These are phyloP conservation scores for Lagria hirta DNA, from an alignment of 2,888 invertebrate genomes.

Conservation along the genomic window DNA sequence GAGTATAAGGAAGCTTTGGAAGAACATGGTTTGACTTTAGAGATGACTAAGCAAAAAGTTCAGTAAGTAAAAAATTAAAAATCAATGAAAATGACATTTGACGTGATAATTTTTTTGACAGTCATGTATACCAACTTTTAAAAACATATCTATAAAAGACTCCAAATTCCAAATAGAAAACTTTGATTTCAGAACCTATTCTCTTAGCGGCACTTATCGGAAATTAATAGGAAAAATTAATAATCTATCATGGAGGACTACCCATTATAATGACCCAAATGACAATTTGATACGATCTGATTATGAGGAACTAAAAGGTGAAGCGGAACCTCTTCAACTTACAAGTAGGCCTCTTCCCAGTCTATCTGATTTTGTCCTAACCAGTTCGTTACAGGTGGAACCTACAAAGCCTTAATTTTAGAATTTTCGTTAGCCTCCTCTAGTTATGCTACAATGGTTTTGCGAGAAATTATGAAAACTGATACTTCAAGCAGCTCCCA, in stretches of 20 bases:
- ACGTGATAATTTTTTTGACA: no score
- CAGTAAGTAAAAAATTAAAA: constrained; percentile 59
- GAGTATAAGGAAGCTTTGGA: constrained; percentile 75
- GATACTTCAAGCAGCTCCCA: constrained; percentile 74
- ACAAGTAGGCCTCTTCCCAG: constrained; percentile 45
- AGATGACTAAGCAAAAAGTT: constrained; percentile 69
- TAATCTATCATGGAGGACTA: constrained; percentile 68
- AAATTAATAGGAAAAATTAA: constrained; percentile 66
- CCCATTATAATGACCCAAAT: constrained; percentile 68
- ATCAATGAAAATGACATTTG: not conserved
- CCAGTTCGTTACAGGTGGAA: constrained; percentile 58
- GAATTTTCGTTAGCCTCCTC: constrained; percentile 79
- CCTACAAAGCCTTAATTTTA: constrained; percentile 73
- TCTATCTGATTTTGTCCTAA: constrained; percentile 27
- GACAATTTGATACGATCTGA: constrained; percentile 79
- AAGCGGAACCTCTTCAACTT: constrained; percentile 48
- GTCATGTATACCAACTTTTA: not conserved
- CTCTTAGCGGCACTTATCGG: constrained; percentile 82
- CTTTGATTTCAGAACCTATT: constrained; percentile 67
- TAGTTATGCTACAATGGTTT: constrained; percentile 95
- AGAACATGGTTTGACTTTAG: constrained; percentile 69
- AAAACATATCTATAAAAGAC: not conserved
- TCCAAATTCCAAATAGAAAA: no score
- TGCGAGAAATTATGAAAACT: constrained; percentile 79
- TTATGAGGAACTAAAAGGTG: constrained; percentile 62